Evolutionary conservation across 2,888 invertebrate genomes (phyloP), one percentile per base, ranked within the genome.

Genomic region (Drosophila atripex): DNA sequence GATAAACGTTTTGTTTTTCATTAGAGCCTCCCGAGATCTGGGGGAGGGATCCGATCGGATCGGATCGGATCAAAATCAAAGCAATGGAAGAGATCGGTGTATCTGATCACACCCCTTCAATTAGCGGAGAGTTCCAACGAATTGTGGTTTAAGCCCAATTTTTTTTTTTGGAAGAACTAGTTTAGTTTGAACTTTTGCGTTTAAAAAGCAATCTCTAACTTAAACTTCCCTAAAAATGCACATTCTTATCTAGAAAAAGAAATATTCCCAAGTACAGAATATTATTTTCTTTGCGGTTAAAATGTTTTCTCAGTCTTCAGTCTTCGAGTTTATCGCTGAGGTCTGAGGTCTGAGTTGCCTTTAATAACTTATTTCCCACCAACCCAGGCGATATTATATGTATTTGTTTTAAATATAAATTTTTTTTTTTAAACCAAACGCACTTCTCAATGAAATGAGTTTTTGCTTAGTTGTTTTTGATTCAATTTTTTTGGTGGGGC

Each of bases 1-100:
- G 87, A 87, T 85, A 85, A 85, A 85, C 86, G 83, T 83, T 87
- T 87, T 87, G 87, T 85, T 86, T 83, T 87, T 73, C 69, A 74
- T 74, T 71, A 74, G 65, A 51, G 61, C 70, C 61, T 47, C 18
- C 25, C 14, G 9, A 38, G 32, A 8, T 47, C 47, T 32, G 35
- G n/a, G 25, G 55, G 41, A 47, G 54, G 51, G 51, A 45, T 54
- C 39, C 45, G 32, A 45, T 54, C 51, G 41, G 47, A 21, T 39
- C 30, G 18, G 30, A 35, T 23, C 39, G 38, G 41, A 35, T 46
- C 45, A 38, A 32, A 52, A 28, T 58, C 58, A 35, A 53, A 55
- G 32, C 45, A 12, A 30, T 38, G 16, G 39, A 25, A 18, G 16
- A 16, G 30, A 57, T 12, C 32, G 70, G 4, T 23, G 3, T 23